Evolutionary conservation across 2,888 invertebrate species (phyloP).

Genomic region (Drosophila paranaensis): DNA sequence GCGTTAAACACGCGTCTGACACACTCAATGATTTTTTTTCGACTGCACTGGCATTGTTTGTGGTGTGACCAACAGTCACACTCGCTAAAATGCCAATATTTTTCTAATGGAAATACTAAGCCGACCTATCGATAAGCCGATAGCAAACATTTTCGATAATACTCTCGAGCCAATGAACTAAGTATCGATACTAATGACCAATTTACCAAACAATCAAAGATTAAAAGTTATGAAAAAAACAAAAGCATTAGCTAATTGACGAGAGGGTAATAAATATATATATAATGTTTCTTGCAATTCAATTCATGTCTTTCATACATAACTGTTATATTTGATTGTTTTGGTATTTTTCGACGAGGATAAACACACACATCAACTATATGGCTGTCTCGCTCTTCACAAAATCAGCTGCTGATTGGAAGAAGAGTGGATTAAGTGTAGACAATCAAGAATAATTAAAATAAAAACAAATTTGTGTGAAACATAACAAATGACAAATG

Average conservation of each 20-base stretch:
- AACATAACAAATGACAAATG: conserved; percentile 29
- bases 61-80: conserved; percentile 38
- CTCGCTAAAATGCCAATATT: conserved; percentile 1
- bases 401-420: conserved; percentile 37
- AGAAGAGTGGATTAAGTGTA: conserved; percentile 44
- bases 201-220: not conserved
- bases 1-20: conserved; percentile 28
- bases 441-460: not conserved
- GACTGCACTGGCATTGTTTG: conserved; percentile 41
- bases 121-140: not conserved
- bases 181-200: not conserved
- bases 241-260: not conserved
- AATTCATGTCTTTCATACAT: not conserved
- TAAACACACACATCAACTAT: conserved; percentile 29
- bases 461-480: not conserved
- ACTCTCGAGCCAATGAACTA: not conserved
- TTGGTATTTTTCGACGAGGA: not conserved
- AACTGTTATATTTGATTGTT: not conserved
- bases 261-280: too few relatives aligned
- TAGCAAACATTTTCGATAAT: not conserved
- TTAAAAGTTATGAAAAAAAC: not conserved
- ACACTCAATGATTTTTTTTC: conserved; percentile 51
- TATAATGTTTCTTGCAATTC: not conserved
- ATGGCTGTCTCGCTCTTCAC: conserved; percentile 40
- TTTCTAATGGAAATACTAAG: conserved; percentile 12